phyloP scores from a whole-genome alignment of 2,113 vertebrate genomes.

The Nematolebias whitei region DNA sequence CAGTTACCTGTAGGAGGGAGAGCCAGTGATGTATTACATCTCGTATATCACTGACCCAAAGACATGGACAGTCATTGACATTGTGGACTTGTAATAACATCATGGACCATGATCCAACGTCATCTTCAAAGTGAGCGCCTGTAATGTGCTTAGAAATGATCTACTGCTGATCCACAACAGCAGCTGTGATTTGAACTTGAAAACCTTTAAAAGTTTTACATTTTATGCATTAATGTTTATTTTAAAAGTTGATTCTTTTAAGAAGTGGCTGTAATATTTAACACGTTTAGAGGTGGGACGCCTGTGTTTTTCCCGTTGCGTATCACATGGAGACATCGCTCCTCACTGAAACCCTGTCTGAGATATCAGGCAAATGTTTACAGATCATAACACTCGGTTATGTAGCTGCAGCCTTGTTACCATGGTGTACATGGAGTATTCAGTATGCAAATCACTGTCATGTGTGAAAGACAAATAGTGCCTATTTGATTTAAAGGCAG shows the following conservation, averaged over 20 bases:
- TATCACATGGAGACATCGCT: background rate
- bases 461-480: constrained; percentile 34
- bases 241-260: constrained; percentile 7
- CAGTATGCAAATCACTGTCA: constrained; percentile 52
- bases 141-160: constrained; percentile 10
- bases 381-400: constrained; percentile 33
- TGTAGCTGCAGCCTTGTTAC: constrained; percentile 38
- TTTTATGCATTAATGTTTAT: background rate
- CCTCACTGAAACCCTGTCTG: constrained; percentile 6
- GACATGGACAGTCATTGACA: constrained; percentile 17
- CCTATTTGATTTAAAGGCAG: constrained; percentile 4
- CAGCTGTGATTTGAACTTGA: constrained; percentile 4
- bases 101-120: constrained; percentile 20
- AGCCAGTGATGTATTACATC: constrained; percentile 45
- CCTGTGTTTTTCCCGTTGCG: background rate
- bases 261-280: constrained; percentile 1
- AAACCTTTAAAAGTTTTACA: constrained; percentile 17
- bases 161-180: constrained; percentile 4
- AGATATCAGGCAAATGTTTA: constrained; percentile 43
- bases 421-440: constrained; percentile 33
- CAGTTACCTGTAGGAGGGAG: constrained; percentile 61
- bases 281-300: background rate
- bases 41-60: constrained; percentile 51
- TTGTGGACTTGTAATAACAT: constrained; percentile 37
- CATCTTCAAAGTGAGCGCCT: constrained; percentile 11